Conservation (phyloP, 1,140 invertebrate genomes). For the Scaptomyza pallida region DNA sequence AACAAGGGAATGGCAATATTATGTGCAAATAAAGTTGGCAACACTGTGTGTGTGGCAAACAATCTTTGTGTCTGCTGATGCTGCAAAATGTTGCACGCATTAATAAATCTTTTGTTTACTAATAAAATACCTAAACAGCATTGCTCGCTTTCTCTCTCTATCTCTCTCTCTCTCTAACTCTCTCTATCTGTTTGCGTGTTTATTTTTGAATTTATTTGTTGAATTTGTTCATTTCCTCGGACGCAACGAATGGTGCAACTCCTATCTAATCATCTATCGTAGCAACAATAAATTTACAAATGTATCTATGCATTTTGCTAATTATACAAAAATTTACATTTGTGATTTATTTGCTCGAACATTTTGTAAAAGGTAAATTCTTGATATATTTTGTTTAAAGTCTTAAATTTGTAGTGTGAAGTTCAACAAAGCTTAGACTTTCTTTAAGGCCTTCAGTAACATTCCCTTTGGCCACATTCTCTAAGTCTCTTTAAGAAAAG, state of each 20-base stretch:
- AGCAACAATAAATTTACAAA: neutral
- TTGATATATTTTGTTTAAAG: neutral
- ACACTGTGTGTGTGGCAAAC: slow-evolving; percentile 19
- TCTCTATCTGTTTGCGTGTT: slow-evolving; percentile 16
- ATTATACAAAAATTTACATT: slow-evolving; percentile 2
- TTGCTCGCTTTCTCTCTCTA: no score
- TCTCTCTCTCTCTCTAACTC: no score
- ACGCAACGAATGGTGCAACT: neutral
- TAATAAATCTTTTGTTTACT: slow-evolving; percentile 79
- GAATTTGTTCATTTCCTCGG: slow-evolving; percentile 2
- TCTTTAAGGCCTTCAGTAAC: no score
- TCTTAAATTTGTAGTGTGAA: no score
- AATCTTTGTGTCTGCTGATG: slow-evolving; percentile 58
- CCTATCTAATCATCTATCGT: neutral
- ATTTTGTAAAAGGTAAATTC: no score
- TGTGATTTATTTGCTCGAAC: neutral
- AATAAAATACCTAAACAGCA: slow-evolving; percentile 67
- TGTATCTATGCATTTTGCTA: neutral
- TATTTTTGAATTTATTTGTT: slow-evolving; percentile 43
- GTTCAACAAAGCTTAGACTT: no score
- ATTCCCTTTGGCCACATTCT: no score
- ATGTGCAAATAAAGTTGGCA: slow-evolving; percentile 19
- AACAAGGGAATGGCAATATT: slow-evolving; percentile 5
- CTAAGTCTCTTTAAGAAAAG: no score
- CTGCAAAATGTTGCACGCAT: slow-evolving; percentile 66